Evolutionary conservation across 2,113 vertebrate species (phyloP), one percentile per base, ranked within the genome.

Genomic region (Benitochromis conjunctus): DNA sequence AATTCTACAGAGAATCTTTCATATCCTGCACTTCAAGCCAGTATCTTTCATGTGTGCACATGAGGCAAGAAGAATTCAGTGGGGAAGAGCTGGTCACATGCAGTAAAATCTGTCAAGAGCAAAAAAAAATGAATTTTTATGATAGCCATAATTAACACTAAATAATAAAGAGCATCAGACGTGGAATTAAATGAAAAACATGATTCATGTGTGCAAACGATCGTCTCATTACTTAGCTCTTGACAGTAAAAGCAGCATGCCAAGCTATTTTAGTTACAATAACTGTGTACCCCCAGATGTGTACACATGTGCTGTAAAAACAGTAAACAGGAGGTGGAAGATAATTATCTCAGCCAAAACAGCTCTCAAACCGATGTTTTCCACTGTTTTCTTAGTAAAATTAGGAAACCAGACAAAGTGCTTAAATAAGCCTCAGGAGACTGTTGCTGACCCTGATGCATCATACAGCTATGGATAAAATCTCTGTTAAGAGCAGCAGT

Each of bases 191-290:
- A 36, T 26, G 13, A 79, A 82, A 88, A 83, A 36, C 53, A 69
- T n/a, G 54, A 81, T 54, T 81, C 81, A 14, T 82, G 76, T 80
- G 36, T 60, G 3, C 38, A 54, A 48, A 64, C 79, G 24, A 64
- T 89, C 51, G 56, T 89, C 53, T 88, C 55, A 77, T 62, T 84
- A 80, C 38, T 82, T 18, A n/a, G 54, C 77, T 56, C 21, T 80
- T 80, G 53, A 76, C 78, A 62, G 55, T 90, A 82, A 91, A 93
- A 88, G 62, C 92, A 86, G 81, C 84, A 48, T 60, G 88, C 48
- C 71, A 69, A 46, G 79, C 83, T 90, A 82, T 87, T 89, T 79
- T 84, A 83, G 58, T 82, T 81, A 77, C 76, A 62, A 60, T 58
- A 80, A 84, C 48, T 54, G 66, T 21, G 48, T 34, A 80, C 86